Evolutionary conservation across 1,140 invertebrate species (phyloP), one percentile per base, ranked within the genome.

Genomic region (Triops cancriformis): DNA sequence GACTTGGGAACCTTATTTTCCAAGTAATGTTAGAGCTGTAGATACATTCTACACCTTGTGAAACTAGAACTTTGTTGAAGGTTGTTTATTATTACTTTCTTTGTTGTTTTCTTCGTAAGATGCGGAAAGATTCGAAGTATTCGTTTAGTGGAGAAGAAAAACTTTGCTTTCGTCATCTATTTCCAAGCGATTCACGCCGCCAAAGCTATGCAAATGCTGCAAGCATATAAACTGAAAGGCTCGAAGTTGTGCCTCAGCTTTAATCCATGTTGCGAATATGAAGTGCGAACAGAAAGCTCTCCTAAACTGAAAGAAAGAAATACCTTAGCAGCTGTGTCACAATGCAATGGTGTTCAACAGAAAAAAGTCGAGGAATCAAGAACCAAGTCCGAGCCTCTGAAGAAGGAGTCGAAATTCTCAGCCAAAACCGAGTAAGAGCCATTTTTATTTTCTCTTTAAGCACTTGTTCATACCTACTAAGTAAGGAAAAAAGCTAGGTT

Each of bases 221-320:
- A 64, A 18, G 51, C 51, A 14, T 64, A 64, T 23, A 64, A 64
- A 64, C 51, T 64, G 18, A 64, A 64, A 23, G 51, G 51, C 14
- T 64, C 51, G 10, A 64, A 64, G 51, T 64, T 64, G 51, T 64
- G 51, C 51, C 51, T 64, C 51, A 64, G 51, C 51, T 64, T 64
- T 64, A 64, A 64, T 64, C 51, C 51, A 9, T 64, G 51, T 64
- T 64, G 51, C 51, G 51, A 64, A 18, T 64, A 64, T 23, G 51
- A 64, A 64, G 23, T 64, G 14, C 10, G 23, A 14, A 0, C 51
- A 5, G 51, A 64, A 64, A 64, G 18, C 14, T 23, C 51, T 23
- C 51, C 51, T 5, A 64, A 64, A 64, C n/a, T 14, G 0, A 64
- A 64, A 23, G 51, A 23, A 64, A 64, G 1, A 23, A 23, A 2